phyloP scores from a whole-genome alignment of 2,888 invertebrate genomes.

The Alloscopus bannaensis region DNA sequence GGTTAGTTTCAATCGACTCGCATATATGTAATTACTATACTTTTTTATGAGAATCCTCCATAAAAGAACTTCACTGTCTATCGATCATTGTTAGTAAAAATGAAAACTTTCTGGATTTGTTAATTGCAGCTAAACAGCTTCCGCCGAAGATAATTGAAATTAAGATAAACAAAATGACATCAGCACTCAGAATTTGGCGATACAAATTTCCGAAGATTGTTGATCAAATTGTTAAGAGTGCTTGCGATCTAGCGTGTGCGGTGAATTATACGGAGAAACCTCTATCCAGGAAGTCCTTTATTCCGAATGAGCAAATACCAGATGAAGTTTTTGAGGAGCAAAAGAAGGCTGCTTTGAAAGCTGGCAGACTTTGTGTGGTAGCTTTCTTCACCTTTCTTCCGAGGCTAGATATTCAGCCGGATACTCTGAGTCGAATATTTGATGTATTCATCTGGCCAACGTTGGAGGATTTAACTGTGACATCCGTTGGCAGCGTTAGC shows the following conservation, averaged over 20 bases:
- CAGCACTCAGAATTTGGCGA: constrained; percentile 61
- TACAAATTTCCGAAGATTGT: constrained; percentile 64
- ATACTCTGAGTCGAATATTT: constrained; percentile 86
- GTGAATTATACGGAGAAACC: constrained; percentile 41
- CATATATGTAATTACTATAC: not conserved
- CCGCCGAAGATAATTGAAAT: constrained; percentile 66
- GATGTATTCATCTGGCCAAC: constrained; percentile 87
- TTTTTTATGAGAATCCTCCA: constrained; percentile 1
- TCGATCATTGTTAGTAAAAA: no score
- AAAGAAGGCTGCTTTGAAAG: constrained; percentile 64
- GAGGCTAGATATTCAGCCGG: constrained; percentile 83
- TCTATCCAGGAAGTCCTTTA: constrained; percentile 34
- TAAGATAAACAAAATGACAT: constrained; percentile 67
- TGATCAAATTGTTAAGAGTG: constrained; percentile 58
- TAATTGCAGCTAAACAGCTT: constrained; percentile 33
- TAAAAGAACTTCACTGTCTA: no score
- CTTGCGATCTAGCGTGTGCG: constrained; percentile 53
- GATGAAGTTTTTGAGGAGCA: constrained; percentile 65
- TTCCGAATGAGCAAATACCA: constrained; percentile 57
- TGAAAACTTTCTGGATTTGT: no score
- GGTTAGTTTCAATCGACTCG: constrained; percentile 27
- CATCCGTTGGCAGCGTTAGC: constrained; percentile 58
- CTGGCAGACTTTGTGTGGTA: constrained; percentile 75
- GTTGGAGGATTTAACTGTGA: constrained; percentile 77
- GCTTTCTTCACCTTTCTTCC: constrained; percentile 89